phyloP scores from a whole-genome alignment of 2,113 vertebrate species.

The Maccullochella peelii region DNA sequence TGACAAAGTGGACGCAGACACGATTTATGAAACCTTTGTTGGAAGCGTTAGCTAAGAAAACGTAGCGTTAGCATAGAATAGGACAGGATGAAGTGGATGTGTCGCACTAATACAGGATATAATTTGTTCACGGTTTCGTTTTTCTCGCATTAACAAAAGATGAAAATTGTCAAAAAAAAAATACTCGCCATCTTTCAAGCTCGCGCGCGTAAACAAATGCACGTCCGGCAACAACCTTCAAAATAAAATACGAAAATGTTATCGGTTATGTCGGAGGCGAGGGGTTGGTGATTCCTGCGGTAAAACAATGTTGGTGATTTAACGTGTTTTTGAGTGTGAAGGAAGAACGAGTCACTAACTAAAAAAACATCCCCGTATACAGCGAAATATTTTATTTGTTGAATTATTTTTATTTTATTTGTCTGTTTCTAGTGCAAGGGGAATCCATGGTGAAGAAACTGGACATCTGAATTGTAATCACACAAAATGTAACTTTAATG shows the following conservation, averaged over 20 bases:
- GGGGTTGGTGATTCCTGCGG: background rate
- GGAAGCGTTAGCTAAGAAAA: background rate
- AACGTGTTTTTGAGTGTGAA: background rate
- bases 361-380: too few species aligned
- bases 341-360: background rate
- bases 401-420: too few species aligned
- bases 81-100: fast-evolving
- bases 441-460: background rate
- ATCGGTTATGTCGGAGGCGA: background rate
- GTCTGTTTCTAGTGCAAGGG: too few species aligned
- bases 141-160: background rate
- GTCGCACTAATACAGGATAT: background rate
- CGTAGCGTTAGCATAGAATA: background rate
- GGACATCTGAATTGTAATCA: background rate
- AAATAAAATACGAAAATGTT: constrained; percentile 14
- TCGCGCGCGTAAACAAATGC: background rate
- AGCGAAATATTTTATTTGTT: background rate
- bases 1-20: background rate
- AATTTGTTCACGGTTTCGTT: background rate
- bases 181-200: background rate
- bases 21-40: background rate
- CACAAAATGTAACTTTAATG: background rate
- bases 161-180: background rate
- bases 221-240: constrained; percentile 10
- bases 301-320: background rate